Percentiles rank a stretch among this genome's conserved stretches.
These are phyloP conservation scores for Prinia subflava DNA, from an alignment of 2,113 vertebrate species.

Conservation along the genomic window DNA sequence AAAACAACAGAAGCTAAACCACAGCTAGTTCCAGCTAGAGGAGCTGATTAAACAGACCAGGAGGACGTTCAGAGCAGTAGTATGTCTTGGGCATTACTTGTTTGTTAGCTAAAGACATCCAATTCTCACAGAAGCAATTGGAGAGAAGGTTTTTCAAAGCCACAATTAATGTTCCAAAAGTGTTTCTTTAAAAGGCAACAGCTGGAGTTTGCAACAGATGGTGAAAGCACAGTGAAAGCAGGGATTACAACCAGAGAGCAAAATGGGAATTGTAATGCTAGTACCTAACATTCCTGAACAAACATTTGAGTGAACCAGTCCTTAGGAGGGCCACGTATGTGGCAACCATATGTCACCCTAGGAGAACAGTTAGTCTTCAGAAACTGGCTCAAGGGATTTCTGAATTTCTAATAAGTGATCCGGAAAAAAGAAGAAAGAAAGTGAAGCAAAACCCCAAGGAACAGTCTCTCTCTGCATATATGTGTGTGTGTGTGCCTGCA, in stretches of 20 bases:
- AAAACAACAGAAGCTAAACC: slow-evolving; percentile 28
- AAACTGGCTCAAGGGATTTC: not conserved
- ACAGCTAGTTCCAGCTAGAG: not conserved
- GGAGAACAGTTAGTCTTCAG: not conserved
- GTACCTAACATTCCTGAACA: not conserved
- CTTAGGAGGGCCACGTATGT: not conserved
- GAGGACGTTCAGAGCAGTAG: not conserved
- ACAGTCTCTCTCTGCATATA: not conserved
- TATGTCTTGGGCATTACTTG: not conserved
- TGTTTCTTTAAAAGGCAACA: not conserved
- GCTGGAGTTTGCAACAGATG: slow-evolving; percentile 12
- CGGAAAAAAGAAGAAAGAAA: not conserved
- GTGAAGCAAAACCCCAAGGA: not conserved
- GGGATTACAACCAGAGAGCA: not conserved
- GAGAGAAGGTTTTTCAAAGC: not conserved
- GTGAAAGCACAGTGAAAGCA: not conserved
- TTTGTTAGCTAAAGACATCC: not conserved
- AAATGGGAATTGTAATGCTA: not conserved
- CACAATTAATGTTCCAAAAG: not conserved
- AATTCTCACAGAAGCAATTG: not conserved
- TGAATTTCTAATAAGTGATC: not conserved
- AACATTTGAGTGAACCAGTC: not conserved
- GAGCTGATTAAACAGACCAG: not conserved
- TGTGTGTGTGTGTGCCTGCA: not conserved
- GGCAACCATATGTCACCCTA: not conserved